Conservation (phyloP, 2,888 invertebrate species). For the Leucophora obtusa region DNA sequence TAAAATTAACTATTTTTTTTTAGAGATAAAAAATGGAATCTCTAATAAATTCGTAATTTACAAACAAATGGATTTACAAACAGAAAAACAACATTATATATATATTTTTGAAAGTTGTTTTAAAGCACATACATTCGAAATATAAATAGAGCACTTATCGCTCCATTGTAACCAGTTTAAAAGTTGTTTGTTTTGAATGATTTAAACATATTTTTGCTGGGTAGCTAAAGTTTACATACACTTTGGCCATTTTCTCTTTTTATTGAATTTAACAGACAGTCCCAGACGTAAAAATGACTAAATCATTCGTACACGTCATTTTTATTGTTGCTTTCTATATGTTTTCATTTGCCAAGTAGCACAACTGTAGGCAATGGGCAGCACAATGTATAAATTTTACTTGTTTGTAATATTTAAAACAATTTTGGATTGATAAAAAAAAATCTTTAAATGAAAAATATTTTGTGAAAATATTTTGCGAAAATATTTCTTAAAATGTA, state of each 20-base stretch:
- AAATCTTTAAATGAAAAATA: background rate
- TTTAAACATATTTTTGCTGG: no score
- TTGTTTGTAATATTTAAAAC: constrained; percentile 1
- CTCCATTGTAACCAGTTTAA: no score
- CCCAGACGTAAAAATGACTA: constrained; percentile 19
- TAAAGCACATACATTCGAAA: no score
- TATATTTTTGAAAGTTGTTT: no score
- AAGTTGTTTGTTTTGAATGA: no score
- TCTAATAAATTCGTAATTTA: no score
- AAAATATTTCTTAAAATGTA: background rate
- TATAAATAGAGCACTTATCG: no score
- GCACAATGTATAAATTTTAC: background rate
- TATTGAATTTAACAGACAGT: constrained; percentile 13
- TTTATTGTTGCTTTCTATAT: background rate
- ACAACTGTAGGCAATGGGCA: constrained; percentile 7
- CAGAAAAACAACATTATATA: no score
- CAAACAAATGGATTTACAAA: no score
- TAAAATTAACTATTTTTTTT: no score
- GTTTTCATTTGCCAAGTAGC: constrained; percentile 23
- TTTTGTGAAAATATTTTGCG: background rate
- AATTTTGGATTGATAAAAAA: constrained; percentile 6
- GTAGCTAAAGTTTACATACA: no score
- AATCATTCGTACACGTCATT: constrained; percentile 38
- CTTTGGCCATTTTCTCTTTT: background rate
- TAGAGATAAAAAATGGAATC: no score